Base-by-base conservation (phyloP, 2,888 invertebrate genomes). In the Drosophila kuntzei region DNA sequence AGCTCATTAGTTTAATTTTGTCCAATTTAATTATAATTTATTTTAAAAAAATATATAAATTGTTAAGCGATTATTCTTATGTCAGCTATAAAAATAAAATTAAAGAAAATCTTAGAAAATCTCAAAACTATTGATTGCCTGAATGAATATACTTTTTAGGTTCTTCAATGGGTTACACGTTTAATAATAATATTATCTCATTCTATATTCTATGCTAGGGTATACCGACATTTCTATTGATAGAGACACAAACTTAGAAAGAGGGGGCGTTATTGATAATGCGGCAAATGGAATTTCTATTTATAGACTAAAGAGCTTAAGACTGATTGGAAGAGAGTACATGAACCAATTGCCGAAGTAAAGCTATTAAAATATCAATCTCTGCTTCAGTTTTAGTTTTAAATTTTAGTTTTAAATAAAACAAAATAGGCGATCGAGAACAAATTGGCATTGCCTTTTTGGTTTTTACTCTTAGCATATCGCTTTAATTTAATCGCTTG, bases 391-490 rank as follows among this genome's bases (percentile, higher is more conserved):
- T 57, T 46, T 46, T n/a, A 49, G 20, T 20, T 37, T 36, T 6
- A 36, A 41, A 37, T 47, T 39, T n/a, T n/a, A n/a, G n/a, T n/a
- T n/a, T n/a, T n/a, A n/a, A n/a, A n/a, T 7, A 53, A 37, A 58
- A n/a, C n/a, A 63, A 2, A 37, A 22, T 22, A 20, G n/a, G 22
- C 44, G 53, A 51, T 50, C 41, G 27, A 76, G 76, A 77, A 77
- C 77, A 66, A 80, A 61, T 73, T 54, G 44, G 8, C 46, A 27
- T 47, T 58, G 43, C 27, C 20, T 46, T 54, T 44, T 27, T 37
- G 53, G 29, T 47, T 8, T 63, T 58, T 68, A 66, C 58, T 69
- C 47, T 72, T 72, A 76, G 76, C 84, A 80, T 80, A 83, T 83
- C 65, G 67, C 60, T 60, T 69, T 65, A 67, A 59, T 44, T 76